These are phyloP conservation scores for Heloderma charlesbogerti DNA, from an alignment of 2,113 vertebrate species.

Conservation along the genomic window DNA sequence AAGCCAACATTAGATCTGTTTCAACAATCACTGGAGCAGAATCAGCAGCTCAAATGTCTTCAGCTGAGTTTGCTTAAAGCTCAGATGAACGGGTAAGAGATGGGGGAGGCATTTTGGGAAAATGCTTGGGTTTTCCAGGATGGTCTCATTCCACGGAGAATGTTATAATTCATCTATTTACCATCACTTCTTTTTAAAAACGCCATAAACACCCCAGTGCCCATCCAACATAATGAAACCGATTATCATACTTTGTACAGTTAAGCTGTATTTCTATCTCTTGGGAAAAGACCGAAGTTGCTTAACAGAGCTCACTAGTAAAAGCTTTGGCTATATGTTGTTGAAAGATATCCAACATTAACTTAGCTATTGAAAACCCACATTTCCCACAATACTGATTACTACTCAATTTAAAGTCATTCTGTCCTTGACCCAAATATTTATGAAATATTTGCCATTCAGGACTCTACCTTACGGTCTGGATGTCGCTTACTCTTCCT, in stretches of 20 bases:
- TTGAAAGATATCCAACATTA: neutral
- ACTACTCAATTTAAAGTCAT: slow-evolving; percentile 2
- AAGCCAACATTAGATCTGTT: neutral
- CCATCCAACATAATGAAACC: fast-evolving
- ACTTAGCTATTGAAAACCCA: neutral
- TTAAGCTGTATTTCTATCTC: fast-evolving
- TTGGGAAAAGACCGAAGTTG: neutral
- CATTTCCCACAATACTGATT: slow-evolving; percentile 38
- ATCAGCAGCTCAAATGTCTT: neutral
- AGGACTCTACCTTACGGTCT: slow-evolving; percentile 46
- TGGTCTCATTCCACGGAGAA: neutral
- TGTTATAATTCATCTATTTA: fast-evolving
- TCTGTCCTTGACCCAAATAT: slow-evolving; percentile 44
- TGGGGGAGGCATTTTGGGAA: neutral
- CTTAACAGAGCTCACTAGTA: neutral
- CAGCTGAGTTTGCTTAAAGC: neutral
- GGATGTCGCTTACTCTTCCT: slow-evolving; percentile 64
- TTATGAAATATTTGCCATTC: slow-evolving; percentile 26
- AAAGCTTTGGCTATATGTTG: slow-evolving; percentile 37
- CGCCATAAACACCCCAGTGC: neutral
- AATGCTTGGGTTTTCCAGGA: slow-evolving; percentile 12
- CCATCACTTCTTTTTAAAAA: neutral
- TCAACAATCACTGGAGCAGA: neutral
- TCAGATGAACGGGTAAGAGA: slow-evolving; percentile 35
- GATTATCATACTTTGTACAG: neutral